Percentiles rank a stretch among this genome's conserved stretches.
Evolutionary conservation across 2,888 invertebrate genomes (phyloP).

Genomic region (Vanessa cardui): DNA sequence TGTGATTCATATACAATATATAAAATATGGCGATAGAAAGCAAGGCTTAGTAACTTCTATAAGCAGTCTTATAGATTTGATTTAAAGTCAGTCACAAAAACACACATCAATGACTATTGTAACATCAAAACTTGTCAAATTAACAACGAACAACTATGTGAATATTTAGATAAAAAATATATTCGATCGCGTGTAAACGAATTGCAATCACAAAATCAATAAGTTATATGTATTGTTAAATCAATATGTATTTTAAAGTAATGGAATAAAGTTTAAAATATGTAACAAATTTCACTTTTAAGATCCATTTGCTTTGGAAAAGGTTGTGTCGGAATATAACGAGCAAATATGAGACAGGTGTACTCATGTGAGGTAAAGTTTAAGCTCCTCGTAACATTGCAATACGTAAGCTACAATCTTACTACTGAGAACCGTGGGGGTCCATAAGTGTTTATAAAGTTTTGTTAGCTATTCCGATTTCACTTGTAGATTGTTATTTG

Average conservation of each 20-base stretch:
- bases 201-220: conserved; percentile 4
- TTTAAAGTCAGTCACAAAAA: not conserved
- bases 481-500: no score
- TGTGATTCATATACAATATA: no score
- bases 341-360: conserved; percentile 31
- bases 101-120: not conserved
- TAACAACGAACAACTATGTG: not conserved
- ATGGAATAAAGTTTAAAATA: not conserved
- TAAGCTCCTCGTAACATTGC: no score
- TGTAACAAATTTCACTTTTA: not conserved
- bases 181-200: not conserved
- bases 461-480: no score
- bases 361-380: conserved; percentile 7
- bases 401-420: no score
- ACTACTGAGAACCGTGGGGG: no score
- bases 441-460: no score
- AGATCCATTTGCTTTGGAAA: not conserved
- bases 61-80: no score
- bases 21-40: no score
- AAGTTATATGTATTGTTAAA: not conserved
- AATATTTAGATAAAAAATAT: not conserved
- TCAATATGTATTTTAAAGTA: not conserved
- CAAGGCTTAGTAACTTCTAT: no score
- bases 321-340: conserved; percentile 7
- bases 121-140: not conserved